Evolutionary conservation across 2,113 vertebrate species (phyloP).

Genomic region (Athene noctua): DNA sequence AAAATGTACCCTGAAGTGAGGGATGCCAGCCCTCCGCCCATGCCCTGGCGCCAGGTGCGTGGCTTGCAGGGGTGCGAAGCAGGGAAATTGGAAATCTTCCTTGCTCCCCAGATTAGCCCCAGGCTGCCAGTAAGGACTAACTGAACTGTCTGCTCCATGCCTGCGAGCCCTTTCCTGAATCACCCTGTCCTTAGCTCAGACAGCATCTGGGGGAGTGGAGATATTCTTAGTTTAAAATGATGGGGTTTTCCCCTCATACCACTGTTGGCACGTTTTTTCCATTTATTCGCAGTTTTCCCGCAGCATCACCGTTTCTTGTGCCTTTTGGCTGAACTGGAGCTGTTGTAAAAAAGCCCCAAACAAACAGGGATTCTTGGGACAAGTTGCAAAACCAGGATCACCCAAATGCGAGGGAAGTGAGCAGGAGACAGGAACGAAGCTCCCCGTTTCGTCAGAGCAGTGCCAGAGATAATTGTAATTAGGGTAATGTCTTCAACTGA

Average conservation of each 20-base stretch:
- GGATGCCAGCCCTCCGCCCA: background rate
- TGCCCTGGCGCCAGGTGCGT: accelerated
- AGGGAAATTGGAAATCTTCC: background rate
- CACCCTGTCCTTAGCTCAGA: background rate
- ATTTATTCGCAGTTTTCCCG: background rate
- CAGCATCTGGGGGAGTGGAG: accelerated
- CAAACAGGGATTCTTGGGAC: background rate
- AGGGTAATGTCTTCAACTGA: constrained; percentile 25
- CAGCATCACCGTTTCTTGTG: background rate
- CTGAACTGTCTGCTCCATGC: background rate
- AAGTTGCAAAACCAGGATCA: background rate
- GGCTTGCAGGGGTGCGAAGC: background rate
- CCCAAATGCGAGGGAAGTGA: background rate
- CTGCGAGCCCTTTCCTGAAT: background rate
- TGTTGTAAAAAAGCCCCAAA: background rate
- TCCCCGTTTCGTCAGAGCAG: accelerated
- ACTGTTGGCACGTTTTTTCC: background rate
- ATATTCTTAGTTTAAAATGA: background rate
- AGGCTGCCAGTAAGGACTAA: background rate
- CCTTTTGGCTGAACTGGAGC: background rate
- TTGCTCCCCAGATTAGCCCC: background rate
- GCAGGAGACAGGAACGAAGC: accelerated
- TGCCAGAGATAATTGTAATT: constrained; percentile 6
- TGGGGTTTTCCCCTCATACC: background rate
- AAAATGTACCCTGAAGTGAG: background rate